Conservation (phyloP, 2,888 invertebrate genomes). For the Nomada ferruginata region DNA sequence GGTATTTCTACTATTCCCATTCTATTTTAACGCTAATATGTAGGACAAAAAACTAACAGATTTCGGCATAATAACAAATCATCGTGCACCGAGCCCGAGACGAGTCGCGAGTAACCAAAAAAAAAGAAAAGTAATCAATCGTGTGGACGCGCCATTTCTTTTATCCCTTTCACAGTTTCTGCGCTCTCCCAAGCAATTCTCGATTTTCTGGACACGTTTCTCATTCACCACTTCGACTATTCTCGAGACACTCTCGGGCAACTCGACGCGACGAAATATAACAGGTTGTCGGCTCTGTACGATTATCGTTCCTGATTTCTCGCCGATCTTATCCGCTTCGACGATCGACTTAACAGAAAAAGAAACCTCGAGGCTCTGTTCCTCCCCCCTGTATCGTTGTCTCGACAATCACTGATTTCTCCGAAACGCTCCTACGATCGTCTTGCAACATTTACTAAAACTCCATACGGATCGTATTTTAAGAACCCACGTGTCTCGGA, state of each 20-base stretch:
- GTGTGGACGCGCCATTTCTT: background rate
- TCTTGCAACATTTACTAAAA: background rate
- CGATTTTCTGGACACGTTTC: background rate
- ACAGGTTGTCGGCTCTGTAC: slow-evolving; percentile 76
- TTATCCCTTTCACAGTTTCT: background rate
- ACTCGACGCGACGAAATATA: slow-evolving; percentile 72
- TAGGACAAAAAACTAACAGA: slow-evolving; percentile 82
- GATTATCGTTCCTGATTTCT: slow-evolving; percentile 56
- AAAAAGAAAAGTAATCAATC: background rate
- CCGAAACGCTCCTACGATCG: slow-evolving; percentile 1
- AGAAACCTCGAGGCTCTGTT: slow-evolving; percentile 14
- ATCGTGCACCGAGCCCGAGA: slow-evolving; percentile 59
- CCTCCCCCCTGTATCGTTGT: background rate
- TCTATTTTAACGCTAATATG: slow-evolving; percentile 80
- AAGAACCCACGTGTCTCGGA: slow-evolving; percentile 2
- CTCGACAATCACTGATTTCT: background rate
- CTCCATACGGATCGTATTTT: background rate
- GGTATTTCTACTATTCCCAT: slow-evolving; percentile 78
- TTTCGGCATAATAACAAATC: slow-evolving; percentile 81
- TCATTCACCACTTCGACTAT: background rate
- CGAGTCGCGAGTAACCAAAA: slow-evolving; percentile 27
- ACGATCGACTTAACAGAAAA: slow-evolving; percentile 40
- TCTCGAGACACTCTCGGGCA: slow-evolving; percentile 50
- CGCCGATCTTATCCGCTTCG: slow-evolving; percentile 54
- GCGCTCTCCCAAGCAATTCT: background rate